Base-by-base conservation (phyloP, 2,888 invertebrate species). In the Petrolisthes manimaculis region DNA sequence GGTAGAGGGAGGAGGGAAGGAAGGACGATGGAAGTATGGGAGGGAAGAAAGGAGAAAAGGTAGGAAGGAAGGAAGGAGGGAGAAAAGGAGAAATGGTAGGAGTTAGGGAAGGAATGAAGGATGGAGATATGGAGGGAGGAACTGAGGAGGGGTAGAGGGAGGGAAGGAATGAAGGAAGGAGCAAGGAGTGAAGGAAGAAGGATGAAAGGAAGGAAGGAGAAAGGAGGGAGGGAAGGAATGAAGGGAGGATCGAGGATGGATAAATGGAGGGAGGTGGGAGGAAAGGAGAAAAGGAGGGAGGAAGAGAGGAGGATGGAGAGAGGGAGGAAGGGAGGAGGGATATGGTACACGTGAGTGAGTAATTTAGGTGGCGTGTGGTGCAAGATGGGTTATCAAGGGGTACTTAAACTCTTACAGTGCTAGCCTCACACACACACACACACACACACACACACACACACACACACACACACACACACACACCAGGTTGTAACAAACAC, bases 111-210 rank as follows among this genome's bases (percentile, higher is more conserved):
- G 3, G 2, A 18, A 61, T 14, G 21, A 12, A 2, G 55, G 21
- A 53, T n/a, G n/a, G 37, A 3, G 24, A 55, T 18, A 55, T 53
- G 37, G 56, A 75, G 75, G 55, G 81, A 61, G 53, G 21, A 14
- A 24, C 5, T n/a, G 71, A 77, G 21, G 37, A 5, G 77, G 14
- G 55, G 37, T 14, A 82, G 6, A 55, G n/a, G 67, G 69, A 37
- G 18, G 51, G 82, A 82, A 18, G 53, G 67, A 67, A 21, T n/a
- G 67, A 18, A 51, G 55, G 82, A 67, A n/a, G n/a, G 74, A 51
- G 74, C 24, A 56, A 53, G 18, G 24, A 51, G 53, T 5, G 14
- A 69, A 24, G 82, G 67, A 53, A 24, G 82, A 24, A 51, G 24
- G 80, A 5, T 6, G 55, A 4, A n/a, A 61, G 24, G 51, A 5